phyloP scores from a whole-genome alignment of 2,113 vertebrate genomes.

The Cephalophus harveyi region DNA sequence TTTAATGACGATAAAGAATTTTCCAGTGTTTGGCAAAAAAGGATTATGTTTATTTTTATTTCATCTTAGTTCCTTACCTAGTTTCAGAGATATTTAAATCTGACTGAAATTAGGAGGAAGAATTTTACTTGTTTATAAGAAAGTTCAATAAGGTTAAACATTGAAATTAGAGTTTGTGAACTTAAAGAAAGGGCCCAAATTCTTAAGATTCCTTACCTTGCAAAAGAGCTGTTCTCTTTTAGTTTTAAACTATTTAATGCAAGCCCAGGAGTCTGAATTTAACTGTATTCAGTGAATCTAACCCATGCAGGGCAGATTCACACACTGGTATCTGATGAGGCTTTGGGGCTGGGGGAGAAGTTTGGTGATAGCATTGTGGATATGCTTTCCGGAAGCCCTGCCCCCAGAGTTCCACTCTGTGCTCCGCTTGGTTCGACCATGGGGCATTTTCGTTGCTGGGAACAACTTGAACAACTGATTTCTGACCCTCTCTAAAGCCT shows the following conservation, averaged over 20 bases:
- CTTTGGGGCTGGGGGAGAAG: neutral
- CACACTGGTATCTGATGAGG: neutral
- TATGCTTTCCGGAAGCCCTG: neutral
- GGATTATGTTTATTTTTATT: neutral
- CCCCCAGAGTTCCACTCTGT: neutral
- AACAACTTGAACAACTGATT: neutral
- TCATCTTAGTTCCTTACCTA: neutral
- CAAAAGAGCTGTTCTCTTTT: neutral
- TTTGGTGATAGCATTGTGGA: too few relatives aligned
- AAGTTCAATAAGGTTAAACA: neutral
- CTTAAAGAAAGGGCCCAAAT: neutral
- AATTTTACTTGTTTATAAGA: neutral
- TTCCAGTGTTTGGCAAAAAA: neutral
- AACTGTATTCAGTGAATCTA: neutral
- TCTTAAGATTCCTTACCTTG: neutral
- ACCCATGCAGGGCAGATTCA: neutral
- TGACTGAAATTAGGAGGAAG: neutral
- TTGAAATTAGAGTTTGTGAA: neutral
- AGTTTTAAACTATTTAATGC: neutral
- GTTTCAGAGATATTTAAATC: conserved; percentile 11
- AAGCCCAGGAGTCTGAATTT: neutral
- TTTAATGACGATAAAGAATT: neutral
- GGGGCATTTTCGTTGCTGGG: neutral
- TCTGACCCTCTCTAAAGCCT: neutral
- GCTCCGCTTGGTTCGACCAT: neutral